Percentiles rank a stretch among this genome's conserved stretches.
These are phyloP conservation scores for Heliconius hewitsoni DNA, from an alignment of 1,140 invertebrate species.

Conservation along the genomic window DNA sequence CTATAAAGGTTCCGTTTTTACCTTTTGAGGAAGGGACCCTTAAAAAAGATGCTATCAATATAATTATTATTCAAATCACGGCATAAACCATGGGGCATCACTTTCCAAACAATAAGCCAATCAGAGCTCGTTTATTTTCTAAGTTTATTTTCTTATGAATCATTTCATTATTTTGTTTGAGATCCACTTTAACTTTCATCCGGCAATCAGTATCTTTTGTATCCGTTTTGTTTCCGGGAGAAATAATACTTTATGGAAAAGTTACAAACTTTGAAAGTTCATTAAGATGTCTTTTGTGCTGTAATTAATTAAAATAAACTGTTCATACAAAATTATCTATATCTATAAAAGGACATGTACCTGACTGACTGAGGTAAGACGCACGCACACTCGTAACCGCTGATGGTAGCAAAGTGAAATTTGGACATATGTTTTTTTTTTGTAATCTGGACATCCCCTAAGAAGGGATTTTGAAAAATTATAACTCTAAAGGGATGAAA, in stretches of 20 bases:
- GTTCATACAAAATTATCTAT: no score
- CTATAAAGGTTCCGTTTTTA: background rate
- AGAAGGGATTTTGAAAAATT: no score
- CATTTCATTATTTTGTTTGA: conserved; percentile 11
- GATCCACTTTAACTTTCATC: conserved; percentile 5
- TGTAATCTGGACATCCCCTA: no score
- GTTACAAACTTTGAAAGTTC: background rate
- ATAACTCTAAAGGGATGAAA: no score
- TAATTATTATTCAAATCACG: background rate
- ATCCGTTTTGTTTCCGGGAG: background rate
- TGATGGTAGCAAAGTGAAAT: no score
- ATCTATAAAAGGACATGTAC: no score
- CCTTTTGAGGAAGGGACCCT: background rate
- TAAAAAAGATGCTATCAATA: background rate
- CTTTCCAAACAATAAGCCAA: background rate
- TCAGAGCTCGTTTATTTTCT: background rate
- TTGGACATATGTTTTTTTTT: no score
- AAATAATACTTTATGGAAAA: background rate
- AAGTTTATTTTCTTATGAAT: conserved; percentile 11
- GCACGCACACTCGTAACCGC: no score
- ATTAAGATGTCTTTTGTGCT: background rate
- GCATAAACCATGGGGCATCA: background rate
- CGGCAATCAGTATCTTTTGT: conserved; percentile 13
- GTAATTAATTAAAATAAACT: background rate
- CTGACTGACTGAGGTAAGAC: no score